These are phyloP conservation scores for Meghimatium bilineatum DNA, from an alignment of 2,888 invertebrate genomes.

Conservation along the genomic window DNA sequence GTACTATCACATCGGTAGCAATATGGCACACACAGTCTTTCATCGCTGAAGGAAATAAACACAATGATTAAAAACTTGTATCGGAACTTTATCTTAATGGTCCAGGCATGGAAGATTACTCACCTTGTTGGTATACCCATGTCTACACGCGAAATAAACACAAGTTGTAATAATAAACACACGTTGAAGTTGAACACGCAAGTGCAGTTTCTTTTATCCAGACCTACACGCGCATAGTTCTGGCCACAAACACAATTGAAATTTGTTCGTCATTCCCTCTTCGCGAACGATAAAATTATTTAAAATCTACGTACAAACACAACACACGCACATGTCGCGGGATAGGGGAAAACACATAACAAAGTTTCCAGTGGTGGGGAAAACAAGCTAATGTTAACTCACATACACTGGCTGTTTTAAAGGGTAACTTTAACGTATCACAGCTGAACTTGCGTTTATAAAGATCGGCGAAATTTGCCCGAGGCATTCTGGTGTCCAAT, in stretches of 20 bases:
- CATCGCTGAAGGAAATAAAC: no score
- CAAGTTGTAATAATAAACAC: no score
- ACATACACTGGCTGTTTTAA: conserved; percentile 16
- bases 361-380: background rate
- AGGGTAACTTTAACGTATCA: conserved; percentile 18
- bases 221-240: background rate
- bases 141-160: no score
- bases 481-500: conserved; percentile 25
- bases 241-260: background rate
- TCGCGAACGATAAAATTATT: background rate
- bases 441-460: conserved; percentile 22
- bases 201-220: background rate
- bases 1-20: no score
- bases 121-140: no score
- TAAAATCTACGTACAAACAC: background rate
- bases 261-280: background rate
- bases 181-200: no score
- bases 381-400: conserved; percentile 8
- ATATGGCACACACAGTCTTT: no score
- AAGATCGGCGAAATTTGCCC: conserved; percentile 17
- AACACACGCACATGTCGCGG: background rate
- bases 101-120: no score
- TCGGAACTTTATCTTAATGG: no score
- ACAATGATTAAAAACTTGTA: no score
- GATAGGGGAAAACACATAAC: background rate